Evolutionary conservation across 1,140 invertebrate genomes (phyloP), one percentile per base, ranked within the genome.

Genomic region (Aradophagus sp.): DNA sequence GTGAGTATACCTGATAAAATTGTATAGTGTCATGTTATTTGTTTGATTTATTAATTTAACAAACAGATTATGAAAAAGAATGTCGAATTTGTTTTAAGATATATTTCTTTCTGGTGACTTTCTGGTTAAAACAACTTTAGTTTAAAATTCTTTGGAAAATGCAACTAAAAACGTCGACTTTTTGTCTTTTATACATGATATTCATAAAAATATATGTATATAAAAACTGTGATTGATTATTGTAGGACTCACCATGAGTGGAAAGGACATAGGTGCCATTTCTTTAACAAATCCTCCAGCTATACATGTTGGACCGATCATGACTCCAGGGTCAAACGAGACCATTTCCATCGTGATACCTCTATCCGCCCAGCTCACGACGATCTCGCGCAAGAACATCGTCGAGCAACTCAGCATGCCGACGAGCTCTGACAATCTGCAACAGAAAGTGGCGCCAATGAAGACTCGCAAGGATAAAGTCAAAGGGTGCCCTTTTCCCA

Each of bases 331-430:
- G 0, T 76, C 77, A 4, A 83, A 80, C 23, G 82, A 85, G 32
- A 82, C 82, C 1, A 84, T 85, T 42, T 85, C 84, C 1, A 85
- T 85, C 35, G 79, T 84, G 19, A 84, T 85, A 73, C 84, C 82
- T 19, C 67, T 80, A 34, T 77, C 78, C 36, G 68, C 77, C 34
- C 75, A 77, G 12, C 45, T 77, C 13, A 59, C 75, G n/a, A 71
- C 67, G 23, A 50, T 77, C n/a, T 56, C 73, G 12, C 55, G 42
- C n/a, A 74, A 73, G 52, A 65, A 73, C 55, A 27, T 71, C n/a
- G 12, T 52, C 7, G 31, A 58, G 44, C 23, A 61, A 14, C 61
- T 39, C 19, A 48, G 3, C 15, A 62, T 32, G 1, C 13, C 42
- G 5, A 13, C 15, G 13, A 65, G 16, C 58, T 55, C 14, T 1